Evolutionary conservation across 1,140 invertebrate species (phyloP), one percentile per base, ranked within the genome.

Genomic region (Dolichoris vasculosae): DNA sequence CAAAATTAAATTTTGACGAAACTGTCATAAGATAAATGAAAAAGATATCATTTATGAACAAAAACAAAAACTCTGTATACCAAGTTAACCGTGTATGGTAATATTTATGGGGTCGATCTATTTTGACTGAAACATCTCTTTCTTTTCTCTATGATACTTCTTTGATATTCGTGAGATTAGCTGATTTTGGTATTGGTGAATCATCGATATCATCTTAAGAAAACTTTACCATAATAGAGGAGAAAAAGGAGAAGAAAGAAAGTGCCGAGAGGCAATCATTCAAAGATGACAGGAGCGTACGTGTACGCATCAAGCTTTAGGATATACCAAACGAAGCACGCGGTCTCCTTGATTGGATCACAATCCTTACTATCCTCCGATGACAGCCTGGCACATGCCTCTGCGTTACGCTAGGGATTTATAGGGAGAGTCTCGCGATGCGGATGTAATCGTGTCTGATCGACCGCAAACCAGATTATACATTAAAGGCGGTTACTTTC

Each of bases 361-460:
- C 84, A 85, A 84, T 83, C 83, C 88, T 90, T 87, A 89, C 85
- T 87, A 85, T 86, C 82, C 88, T 87, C 64, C 82, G 86, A 89
- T 88, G 87, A 87, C 87, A 87, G 82, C 67, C 83, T 46, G 76
- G 82, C 78, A 88, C 86, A 87, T 86, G 87, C 48, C 86, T 87
- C 85, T 43, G 23, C 23, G 8, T 75, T 75, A 46, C 71, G 26
- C 43, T 40, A n/a, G 40, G 71, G 43, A 75, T 75, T 75, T 43
- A 75, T 75, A 15, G 30, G n/a, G 26, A 35, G 30, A 76, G 43
- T 43, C 26, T 76, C 46, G 40, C 73, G 43, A 76, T 30, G 26
- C 7, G 73, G n/a, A n/a, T 48, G 13, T 76, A 67, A 67, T 67
- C 64, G 64, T 32, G 64, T 67, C 32, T 7, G 67, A 69, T 38